Evolutionary conservation across 2,113 vertebrate species (phyloP).

Genomic region (Tapirus terrestris): DNA sequence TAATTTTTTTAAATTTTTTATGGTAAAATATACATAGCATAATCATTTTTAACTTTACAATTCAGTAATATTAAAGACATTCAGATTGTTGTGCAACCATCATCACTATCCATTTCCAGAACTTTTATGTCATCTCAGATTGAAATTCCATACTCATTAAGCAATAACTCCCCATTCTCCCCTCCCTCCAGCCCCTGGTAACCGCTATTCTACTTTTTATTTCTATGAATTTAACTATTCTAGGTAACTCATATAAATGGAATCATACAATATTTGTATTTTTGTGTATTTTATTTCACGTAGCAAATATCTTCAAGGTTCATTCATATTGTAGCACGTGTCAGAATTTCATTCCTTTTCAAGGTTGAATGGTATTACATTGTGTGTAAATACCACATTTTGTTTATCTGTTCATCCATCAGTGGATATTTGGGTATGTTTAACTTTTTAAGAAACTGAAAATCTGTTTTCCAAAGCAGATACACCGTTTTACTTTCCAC

Average conservation of each 20-base stretch:
- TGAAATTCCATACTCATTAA: not conserved
- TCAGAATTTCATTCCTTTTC: not conserved
- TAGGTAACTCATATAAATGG: not conserved
- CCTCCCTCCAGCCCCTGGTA: not conserved
- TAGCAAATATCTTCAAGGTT: not conserved
- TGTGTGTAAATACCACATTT: not conserved
- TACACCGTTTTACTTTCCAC: not conserved
- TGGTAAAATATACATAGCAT: not conserved
- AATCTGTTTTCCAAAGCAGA: not conserved
- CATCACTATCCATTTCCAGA: not conserved
- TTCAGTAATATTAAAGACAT: not conserved
- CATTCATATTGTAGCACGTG: not conserved
- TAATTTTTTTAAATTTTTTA: not conserved
- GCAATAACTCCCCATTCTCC: not conserved
- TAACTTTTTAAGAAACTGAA: not conserved
- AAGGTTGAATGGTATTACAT: not conserved
- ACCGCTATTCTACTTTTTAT: not conserved
- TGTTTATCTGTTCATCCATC: not conserved
- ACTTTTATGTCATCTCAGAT: not conserved
- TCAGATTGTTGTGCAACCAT: not conserved
- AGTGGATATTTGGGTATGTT: not conserved
- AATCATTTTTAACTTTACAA: not conserved
- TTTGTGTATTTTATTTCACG: not conserved
- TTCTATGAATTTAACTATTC: not conserved
- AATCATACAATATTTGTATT: not conserved